Percentiles rank a stretch among this genome's conserved stretches.
Evolutionary conservation across 92 coral and sea anemone species (phyloP).

Genomic region (Pocillopora grandis): DNA sequence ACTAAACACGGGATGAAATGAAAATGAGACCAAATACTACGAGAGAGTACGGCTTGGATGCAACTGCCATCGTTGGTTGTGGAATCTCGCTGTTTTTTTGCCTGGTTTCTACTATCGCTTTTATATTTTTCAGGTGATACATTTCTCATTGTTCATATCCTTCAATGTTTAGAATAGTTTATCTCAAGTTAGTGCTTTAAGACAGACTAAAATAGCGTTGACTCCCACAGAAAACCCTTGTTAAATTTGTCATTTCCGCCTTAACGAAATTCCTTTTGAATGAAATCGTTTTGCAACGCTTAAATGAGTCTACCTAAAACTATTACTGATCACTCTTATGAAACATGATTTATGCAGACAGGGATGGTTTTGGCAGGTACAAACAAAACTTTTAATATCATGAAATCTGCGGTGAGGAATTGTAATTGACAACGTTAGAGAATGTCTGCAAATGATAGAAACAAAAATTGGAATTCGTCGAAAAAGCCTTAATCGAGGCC

Average conservation of each 20-base stretch:
- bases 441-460: background rate
- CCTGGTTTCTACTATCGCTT: slow-evolving; percentile 57
- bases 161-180: background rate
- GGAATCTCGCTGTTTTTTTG: slow-evolving; percentile 82
- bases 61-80: slow-evolving; percentile 85
- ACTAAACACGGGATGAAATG: slow-evolving; percentile 3
- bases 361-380: background rate
- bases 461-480: background rate
- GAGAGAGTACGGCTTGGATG: slow-evolving; percentile 51
- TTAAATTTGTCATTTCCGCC: background rate
- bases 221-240: background rate
- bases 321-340: background rate
- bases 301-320: background rate
- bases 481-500: background rate
- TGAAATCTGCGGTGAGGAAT: slow-evolving; percentile 20
- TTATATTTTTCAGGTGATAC: slow-evolving; percentile 74
- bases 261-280: background rate
- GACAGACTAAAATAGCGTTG: background rate
- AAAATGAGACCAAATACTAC: background rate
- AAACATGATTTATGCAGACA: slow-evolving; percentile 11
- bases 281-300: background rate
- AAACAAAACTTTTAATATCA: background rate
- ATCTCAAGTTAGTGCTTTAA: background rate
- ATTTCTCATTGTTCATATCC: background rate
- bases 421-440: background rate